Percentiles rank a stretch among this genome's conserved stretches.
Conservation (phyloP, 2,797 vertebrate genomes). For the Cichlasoma orientale region DNA sequence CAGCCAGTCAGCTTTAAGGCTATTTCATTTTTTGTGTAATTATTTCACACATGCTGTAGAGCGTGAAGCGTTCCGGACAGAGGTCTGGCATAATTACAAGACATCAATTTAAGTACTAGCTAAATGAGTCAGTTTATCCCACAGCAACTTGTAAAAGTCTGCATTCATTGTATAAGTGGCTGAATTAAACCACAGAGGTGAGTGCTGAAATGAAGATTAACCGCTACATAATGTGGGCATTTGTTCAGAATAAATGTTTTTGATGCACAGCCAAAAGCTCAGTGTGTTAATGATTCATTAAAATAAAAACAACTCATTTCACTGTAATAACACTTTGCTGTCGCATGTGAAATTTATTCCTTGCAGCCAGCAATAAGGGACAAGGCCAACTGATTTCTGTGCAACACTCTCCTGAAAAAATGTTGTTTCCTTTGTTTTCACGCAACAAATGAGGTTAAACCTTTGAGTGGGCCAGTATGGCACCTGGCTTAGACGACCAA, state of each 20-base stretch:
- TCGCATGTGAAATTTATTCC: background rate
- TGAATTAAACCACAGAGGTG: constrained; percentile 24
- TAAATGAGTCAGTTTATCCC: constrained; percentile 8
- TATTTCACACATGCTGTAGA: background rate
- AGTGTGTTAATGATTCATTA: constrained; percentile 14
- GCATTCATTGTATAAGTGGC: constrained; percentile 34
- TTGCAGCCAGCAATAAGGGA: background rate
- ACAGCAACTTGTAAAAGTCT: background rate
- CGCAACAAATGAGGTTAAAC: constrained; percentile 1
- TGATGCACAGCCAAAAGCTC: constrained; percentile 23
- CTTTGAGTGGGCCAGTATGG: constrained; percentile 16
- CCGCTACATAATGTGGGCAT: constrained; percentile 4
- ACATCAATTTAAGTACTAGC: constrained; percentile 18
- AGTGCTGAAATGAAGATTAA: constrained; percentile 5
- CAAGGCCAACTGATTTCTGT: background rate
- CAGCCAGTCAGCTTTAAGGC: background rate
- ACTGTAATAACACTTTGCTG: background rate
- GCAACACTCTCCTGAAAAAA: background rate
- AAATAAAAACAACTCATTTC: background rate
- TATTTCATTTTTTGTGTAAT: constrained; percentile 10
- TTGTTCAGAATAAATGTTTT: constrained; percentile 10
- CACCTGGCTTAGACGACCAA: constrained; percentile 16
- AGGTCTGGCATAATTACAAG: constrained; percentile 25
- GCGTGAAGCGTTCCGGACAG: background rate
- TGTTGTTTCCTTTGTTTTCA: constrained; percentile 8